A percentile compares a stretch with the other conserved stretches of the same genome.
phyloP scores from a whole-genome alignment of 1,140 invertebrate species.

The Drosophila auraria region DNA sequence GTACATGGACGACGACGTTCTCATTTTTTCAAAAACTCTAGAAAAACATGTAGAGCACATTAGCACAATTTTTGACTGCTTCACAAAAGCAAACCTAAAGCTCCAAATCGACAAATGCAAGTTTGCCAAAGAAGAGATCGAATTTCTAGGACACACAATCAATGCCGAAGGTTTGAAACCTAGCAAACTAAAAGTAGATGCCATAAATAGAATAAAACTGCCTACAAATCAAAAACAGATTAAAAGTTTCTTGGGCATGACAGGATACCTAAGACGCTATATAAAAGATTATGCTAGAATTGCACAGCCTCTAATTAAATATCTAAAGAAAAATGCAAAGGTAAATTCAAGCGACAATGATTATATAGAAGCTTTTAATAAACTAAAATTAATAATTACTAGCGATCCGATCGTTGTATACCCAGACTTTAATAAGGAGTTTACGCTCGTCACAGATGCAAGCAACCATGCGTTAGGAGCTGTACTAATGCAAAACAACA shows the following conservation, averaged over 20 bases:
- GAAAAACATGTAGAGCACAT: constrained; percentile 41
- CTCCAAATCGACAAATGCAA: constrained; percentile 33
- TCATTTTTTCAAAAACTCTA: constrained; percentile 58
- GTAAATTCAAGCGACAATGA: neutral
- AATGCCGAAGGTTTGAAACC: constrained; percentile 11
- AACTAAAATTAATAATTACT: constrained; percentile 1
- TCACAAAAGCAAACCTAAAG: constrained; percentile 13
- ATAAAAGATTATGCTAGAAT: constrained; percentile 47
- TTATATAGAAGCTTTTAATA: constrained; percentile 1
- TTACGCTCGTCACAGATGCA: no score
- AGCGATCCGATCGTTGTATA: neutral
- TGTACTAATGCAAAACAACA: constrained; percentile 16
- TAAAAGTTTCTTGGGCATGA: constrained; percentile 32
- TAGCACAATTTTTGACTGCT: neutral
- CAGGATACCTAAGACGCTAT: constrained; percentile 37
- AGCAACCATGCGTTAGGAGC: constrained; percentile 9
- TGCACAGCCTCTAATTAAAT: constrained; percentile 23
- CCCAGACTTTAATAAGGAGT: constrained; percentile 19
- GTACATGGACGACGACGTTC: constrained; percentile 25
- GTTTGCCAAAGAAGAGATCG: constrained; percentile 15
- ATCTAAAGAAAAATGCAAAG: constrained; percentile 37
- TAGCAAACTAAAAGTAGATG: constrained; percentile 46
- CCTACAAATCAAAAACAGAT: constrained; percentile 36
- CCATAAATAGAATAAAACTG: constrained; percentile 36
- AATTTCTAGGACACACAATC: constrained; percentile 43